Evolutionary conservation across 2,113 vertebrate species (phyloP), one percentile per base, ranked within the genome.

Genomic region (Spizaetus ornatus): DNA sequence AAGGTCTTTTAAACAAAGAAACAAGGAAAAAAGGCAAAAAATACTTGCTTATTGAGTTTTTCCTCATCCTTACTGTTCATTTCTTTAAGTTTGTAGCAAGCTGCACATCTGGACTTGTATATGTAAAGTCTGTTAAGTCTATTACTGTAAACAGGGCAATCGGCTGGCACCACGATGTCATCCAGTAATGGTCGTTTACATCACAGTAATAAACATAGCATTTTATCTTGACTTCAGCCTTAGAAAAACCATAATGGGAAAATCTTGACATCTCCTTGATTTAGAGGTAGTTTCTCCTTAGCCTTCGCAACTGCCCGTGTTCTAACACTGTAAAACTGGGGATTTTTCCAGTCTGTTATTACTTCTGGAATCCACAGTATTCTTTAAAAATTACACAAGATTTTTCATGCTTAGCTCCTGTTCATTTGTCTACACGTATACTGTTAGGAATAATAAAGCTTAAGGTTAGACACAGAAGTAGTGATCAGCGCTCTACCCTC

Each of bases 231-330:
- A 66, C 47, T 82, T 77, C 73, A 69, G 29, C 31, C 65, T 82
- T 34, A 72, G 26, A 77, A 25, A 77, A 66, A 66, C 1, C 13
- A 23, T 62, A 58, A 86, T 29, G n/a, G 55, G 83, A 77, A 77
- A 82, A 90, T 11, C 38, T 65, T 76, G 87, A 74, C 70, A 91
- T 38, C 58, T 74, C 56, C 45, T 87, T 84, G 65, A 69, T 82
- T 93, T 59, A 53, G 23, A 42, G 36, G 29, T 55, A 62, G 29
- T 73, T 63, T 85, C 72, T 88, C 53, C 20, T 90, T 86, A 62
- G 45, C 32, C 16, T 82, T 88, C 38, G 88, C 66, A 77, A n/a
- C 40, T 55, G 56, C 55, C 38, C 18, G 3, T 65, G n/a, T 56
- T 87, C 34, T 52, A n/a, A 61, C 65, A 40, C 36, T 38, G 29